Evolutionary conservation across 1,140 invertebrate species (phyloP), one percentile per base, ranked within the genome.

Genomic region (Habropoda laboriosa): DNA sequence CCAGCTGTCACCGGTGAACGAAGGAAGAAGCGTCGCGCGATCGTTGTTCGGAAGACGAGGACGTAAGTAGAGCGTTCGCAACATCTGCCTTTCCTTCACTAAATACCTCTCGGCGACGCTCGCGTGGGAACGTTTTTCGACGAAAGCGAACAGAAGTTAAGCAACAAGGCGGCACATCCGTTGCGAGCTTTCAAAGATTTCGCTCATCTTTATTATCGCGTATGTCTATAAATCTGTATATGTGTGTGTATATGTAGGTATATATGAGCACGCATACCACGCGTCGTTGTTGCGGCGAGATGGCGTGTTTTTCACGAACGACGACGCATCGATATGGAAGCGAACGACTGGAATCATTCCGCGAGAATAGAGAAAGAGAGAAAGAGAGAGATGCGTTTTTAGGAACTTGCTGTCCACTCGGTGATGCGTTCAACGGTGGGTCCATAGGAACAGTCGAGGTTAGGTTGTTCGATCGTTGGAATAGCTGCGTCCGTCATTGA

Each of bases 401-500:
- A 77, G 74, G 74, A 77, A 77, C 74, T 77, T 58, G 32, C 24
- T 68, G 16, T 76, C 53, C 68, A 57, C 18, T 18, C 51, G 49
- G 30, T 51, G 35, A 35, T 18, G 53, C 10, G 40, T 24, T 32
- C 42, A 45, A 64, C 45, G 18, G 35, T 53, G 45, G 35, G 18
- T 63, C 21, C 24, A n/a, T n/a, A 75, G 32, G 57, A 77, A 70
- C 30, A 49, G 1, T 45, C 49, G 32, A 18, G 18, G 30, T 40
- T 40, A 24, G n/a, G 18, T 32, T 21, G 30, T 58, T 55, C 42
- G 66, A n/a, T 30, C 8, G 5, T 73, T 61, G 81, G 82, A 82
- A 83, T 83, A 89, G 6, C 18, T 24, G 80, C 79, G 78, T 83
- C 38, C 63, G 78, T 83, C 83, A 91, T 75, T 89, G 85, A 49